Percentiles rank a stretch among this genome's conserved stretches.
phyloP scores from a whole-genome alignment of 2,113 vertebrate genomes.

The Lepus europaeus region DNA sequence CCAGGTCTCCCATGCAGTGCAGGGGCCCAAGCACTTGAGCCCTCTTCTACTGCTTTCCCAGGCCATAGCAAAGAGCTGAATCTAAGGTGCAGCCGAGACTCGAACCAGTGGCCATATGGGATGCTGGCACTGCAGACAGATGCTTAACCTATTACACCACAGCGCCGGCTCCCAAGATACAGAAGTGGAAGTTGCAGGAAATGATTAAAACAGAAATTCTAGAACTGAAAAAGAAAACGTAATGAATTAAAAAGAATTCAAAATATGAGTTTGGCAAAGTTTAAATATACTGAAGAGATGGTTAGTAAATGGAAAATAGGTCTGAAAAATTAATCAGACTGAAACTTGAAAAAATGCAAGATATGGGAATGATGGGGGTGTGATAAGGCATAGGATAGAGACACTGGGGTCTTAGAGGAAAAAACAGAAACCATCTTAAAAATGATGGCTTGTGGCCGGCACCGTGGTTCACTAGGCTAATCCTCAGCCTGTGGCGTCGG shows the following conservation, averaged over 20 bases:
- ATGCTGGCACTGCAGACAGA: too few relatives aligned
- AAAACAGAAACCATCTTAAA: neutral
- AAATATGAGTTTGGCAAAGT: neutral
- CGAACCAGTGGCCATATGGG: too few relatives aligned
- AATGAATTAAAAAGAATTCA: neutral
- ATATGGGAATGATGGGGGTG: neutral
- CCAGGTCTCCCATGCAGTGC: too few relatives aligned
- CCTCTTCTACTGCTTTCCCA: too few relatives aligned
- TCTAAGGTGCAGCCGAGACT: too few relatives aligned
- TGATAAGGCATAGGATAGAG: neutral
- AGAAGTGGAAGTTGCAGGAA: neutral
- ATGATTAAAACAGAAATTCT: slow-evolving; percentile 2
- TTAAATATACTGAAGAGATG: neutral
- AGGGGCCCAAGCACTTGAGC: too few relatives aligned
- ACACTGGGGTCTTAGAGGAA: neutral
- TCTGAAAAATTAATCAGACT: neutral
- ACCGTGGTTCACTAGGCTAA: too few relatives aligned
- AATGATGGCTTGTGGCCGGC: neutral
- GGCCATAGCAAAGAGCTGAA: too few relatives aligned
- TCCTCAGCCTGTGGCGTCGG: too few relatives aligned
- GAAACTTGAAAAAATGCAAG: neutral
- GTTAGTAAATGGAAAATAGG: neutral
- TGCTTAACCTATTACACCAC: too few relatives aligned
- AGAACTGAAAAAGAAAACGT: neutral
- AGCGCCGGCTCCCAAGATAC: neutral